Evolutionary conservation across 2,113 vertebrate genomes (phyloP).

Genomic region (Microcebus lehilahytsara): DNA sequence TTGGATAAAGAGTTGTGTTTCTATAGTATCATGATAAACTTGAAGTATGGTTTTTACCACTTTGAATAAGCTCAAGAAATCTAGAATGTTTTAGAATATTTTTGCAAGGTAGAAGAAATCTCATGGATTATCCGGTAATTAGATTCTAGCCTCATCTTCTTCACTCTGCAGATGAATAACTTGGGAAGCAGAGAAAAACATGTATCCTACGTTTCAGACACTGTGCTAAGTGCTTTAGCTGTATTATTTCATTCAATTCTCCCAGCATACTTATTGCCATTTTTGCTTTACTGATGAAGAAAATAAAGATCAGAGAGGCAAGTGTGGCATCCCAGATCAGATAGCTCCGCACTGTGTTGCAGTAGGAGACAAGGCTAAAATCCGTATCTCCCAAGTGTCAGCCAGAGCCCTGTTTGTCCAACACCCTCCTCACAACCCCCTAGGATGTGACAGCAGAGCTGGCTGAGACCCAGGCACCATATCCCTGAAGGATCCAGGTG

Average conservation of each 20-base stretch:
- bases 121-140: background rate
- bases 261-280: background rate
- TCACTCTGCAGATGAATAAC: background rate
- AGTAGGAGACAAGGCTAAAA: background rate
- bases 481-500: background rate
- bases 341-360: background rate
- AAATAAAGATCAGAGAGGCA: background rate
- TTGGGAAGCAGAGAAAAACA: background rate
- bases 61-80: conserved; percentile 14
- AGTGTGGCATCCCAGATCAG: background rate
- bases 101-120: conserved; percentile 3
- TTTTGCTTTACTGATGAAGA: background rate
- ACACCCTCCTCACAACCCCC: background rate
- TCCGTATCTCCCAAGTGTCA: background rate
- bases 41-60: background rate
- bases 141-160: background rate
- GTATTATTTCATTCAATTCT: background rate
- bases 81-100: background rate
- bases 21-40: background rate
- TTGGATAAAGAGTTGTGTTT: background rate
- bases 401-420: background rate
- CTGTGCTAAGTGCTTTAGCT: background rate
- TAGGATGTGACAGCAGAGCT: background rate
- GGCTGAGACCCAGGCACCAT: background rate
- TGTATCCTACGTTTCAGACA: background rate